Evolutionary conservation across 1,140 invertebrate genomes (phyloP).

Genomic region (Panagrolaimus sp.): DNA sequence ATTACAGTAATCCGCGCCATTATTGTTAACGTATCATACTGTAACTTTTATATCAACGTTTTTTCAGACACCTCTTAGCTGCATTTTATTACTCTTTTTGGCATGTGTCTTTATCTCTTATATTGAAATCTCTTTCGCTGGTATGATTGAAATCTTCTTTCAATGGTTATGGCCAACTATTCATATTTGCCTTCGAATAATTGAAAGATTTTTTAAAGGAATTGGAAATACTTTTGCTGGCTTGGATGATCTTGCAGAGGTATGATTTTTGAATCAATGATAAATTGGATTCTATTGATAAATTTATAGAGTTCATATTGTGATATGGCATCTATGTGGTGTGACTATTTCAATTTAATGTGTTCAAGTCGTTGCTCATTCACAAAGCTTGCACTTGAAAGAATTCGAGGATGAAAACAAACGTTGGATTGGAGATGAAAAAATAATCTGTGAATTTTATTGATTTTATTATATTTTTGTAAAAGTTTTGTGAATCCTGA

Average conservation of each 20-base stretch:
- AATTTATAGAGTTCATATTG: conserved; percentile 9
- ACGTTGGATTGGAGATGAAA: no score
- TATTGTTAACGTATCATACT: no score
- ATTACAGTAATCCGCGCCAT: no score
- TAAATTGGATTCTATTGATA: not conserved
- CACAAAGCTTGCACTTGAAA: conserved; percentile 1
- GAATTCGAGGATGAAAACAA: no score
- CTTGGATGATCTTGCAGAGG: conserved; percentile 8
- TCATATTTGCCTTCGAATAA: not conserved
- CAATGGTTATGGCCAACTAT: conserved; percentile 9
- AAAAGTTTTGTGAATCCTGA: no score
- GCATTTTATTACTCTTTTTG: not conserved
- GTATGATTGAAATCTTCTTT: not conserved
- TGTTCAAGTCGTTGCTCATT: not conserved
- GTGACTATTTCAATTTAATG: conserved; percentile 10
- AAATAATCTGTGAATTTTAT: no score
- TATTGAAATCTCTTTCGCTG: conserved; percentile 10
- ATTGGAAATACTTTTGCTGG: conserved; percentile 2
- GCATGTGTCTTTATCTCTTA: not conserved
- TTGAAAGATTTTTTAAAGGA: conserved; percentile 5
- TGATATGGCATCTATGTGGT: conserved; percentile 13
- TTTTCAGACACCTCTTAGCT: not conserved
- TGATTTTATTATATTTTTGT: no score
- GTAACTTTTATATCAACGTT: no score
- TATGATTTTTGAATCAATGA: not conserved